Percentiles rank a stretch among this genome's conserved stretches.
Conservation (phyloP, 2,888 invertebrate species). For the Dyspetes luteomarginatus region DNA sequence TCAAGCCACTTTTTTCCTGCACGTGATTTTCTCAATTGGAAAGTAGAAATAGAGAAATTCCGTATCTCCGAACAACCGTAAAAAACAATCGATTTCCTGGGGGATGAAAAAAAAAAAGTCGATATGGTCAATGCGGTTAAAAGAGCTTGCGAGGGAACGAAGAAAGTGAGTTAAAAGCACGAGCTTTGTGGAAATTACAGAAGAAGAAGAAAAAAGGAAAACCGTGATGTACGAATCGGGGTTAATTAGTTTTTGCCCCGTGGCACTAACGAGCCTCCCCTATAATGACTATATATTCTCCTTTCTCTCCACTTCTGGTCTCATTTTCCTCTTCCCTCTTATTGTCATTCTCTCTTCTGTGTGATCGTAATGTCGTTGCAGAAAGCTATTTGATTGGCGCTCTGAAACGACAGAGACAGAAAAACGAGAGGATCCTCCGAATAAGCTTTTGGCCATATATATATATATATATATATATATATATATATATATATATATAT, state of each 20-base stretch:
- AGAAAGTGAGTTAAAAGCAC: not conserved
- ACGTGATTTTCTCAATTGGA: constrained; percentile 3
- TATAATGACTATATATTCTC: constrained; percentile 19
- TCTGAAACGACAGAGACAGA: constrained; percentile 22
- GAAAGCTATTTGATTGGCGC: constrained; percentile 54
- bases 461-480: no score
- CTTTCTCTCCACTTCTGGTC: constrained; percentile 27
- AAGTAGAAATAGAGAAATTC: constrained; percentile 14
- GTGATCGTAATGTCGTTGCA: constrained; percentile 53
- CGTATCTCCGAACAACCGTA: not conserved
- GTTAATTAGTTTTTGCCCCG: constrained; percentile 61
- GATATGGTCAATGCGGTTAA: constrained; percentile 33
- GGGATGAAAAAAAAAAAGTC: constrained; percentile 24
- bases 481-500: no score
- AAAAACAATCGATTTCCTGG: constrained; percentile 34
- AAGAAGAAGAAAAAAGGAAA: constrained; percentile 32
- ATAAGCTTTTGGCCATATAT: no score
- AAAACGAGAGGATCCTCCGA: no score
- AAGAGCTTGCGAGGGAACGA: constrained; percentile 4
- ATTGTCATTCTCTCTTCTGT: constrained; percentile 1
- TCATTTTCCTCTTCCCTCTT: constrained; percentile 4
- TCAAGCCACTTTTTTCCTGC: not conserved
- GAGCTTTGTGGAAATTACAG: constrained; percentile 34
- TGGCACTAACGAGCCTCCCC: constrained; percentile 56
- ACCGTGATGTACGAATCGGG: constrained; percentile 53